Base-by-base conservation (phyloP, 1,140 invertebrate genomes). In the Aricia agestis region DNA sequence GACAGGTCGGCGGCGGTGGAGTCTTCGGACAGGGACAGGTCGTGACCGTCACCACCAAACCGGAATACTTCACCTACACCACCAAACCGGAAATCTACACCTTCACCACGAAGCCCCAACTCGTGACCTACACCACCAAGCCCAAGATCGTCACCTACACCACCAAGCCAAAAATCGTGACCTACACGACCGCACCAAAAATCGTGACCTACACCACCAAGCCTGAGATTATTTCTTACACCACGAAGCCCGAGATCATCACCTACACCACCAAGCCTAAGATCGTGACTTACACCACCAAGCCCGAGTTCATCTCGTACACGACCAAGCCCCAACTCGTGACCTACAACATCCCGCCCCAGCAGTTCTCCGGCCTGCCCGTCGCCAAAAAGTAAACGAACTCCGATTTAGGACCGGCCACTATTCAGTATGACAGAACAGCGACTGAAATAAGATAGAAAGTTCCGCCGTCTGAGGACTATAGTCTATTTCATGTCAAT, bases 71-170 rank as follows among this genome's bases (percentile, higher is more conserved):
- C 6, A 80, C 79, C 0, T 83, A 66, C 41, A 83, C 81, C 6
- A 82, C 81, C 1, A 85, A 83, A 66, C 81, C 80, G 15, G 74
- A 82, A 70, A 74, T 75, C 17, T 72, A 76, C 0, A 78, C 77
- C 0, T 82, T 75, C 70, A 82, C 81, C 0, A 84, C 82, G 0
- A 82, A 82, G 66, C 82, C 82, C 0, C 75, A 86, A 76, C 78
- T 82, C 5, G 67, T 89, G 1, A 86, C 86, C 0, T 90, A 80
- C 66, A 90, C 88, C 0, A 88, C 86, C 0, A 88, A 90, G 42
- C 88, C 88, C 0, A 77, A 90, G 74, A 72, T 85, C 2, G 57
- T 86, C 0, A 85, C 81, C 0, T 89, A 79, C 66, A 89, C 86
- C 15, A 89, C 86, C 10, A 87, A 87, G 58, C 85, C 86, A 19